Conservation (phyloP, 2,113 vertebrate species). For the Butastur rufipennis region DNA sequence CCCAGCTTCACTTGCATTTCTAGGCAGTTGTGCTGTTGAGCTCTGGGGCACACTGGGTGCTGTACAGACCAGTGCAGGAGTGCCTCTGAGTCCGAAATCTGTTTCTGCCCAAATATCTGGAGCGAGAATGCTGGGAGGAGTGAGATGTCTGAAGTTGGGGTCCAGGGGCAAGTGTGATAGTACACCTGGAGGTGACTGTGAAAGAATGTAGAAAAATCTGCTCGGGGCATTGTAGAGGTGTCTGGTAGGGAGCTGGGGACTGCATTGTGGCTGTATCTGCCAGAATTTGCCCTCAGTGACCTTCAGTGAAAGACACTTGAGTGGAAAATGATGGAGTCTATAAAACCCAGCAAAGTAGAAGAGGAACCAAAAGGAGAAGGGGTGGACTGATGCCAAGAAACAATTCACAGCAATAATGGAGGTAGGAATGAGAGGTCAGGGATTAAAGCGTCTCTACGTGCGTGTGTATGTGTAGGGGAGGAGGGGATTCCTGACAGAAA, state of each 20-base stretch:
- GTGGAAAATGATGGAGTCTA: constrained; percentile 11
- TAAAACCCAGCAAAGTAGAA: background rate
- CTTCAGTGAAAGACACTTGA: background rate
- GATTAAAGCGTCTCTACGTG: background rate
- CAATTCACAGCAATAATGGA: constrained; percentile 14
- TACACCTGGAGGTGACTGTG: background rate
- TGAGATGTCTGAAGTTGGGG: background rate
- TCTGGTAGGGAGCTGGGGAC: background rate
- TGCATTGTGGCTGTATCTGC: background rate
- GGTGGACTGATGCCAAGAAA: background rate
- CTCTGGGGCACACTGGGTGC: background rate
- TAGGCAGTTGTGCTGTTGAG: background rate
- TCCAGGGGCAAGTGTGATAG: background rate
- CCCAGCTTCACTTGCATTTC: background rate
- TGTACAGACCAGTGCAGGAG: background rate
- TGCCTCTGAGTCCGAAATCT: background rate
- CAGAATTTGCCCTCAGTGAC: background rate
- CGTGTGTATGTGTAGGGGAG: background rate
- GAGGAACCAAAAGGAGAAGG: background rate
- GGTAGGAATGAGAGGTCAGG: constrained; percentile 35
- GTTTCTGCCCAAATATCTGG: background rate
- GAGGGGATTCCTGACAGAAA: constrained; percentile 5
- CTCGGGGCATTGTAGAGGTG: background rate
- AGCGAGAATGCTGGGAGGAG: background rate
- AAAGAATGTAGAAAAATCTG: background rate